A percentile compares a stretch with the other conserved stretches of the same genome.
Evolutionary conservation across 2,888 invertebrate species (phyloP).

Genomic region (Philopedon plagiatum): DNA sequence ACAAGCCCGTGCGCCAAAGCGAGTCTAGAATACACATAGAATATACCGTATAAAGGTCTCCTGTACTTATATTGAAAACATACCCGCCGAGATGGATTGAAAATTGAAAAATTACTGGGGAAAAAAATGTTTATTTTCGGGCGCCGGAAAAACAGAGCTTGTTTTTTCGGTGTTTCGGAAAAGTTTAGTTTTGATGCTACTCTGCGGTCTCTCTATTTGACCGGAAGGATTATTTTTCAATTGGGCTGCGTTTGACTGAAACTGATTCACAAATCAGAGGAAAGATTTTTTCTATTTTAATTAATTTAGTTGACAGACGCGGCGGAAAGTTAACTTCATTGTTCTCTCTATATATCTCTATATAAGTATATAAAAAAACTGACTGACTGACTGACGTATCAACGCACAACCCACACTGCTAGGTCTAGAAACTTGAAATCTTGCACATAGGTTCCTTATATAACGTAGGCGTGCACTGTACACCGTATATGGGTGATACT

Average conservation of each 20-base stretch:
- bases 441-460: too few relatives aligned
- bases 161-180: conserved; percentile 41
- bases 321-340: neutral
- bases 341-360: too few relatives aligned
- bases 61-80: conserved; percentile 54
- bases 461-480: too few relatives aligned
- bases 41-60: conserved; percentile 51
- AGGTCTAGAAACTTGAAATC: too few relatives aligned
- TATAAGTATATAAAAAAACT: too few relatives aligned
- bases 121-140: conserved; percentile 48
- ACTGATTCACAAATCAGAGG: conserved; percentile 38
- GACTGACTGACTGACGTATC: too few relatives aligned
- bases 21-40: conserved; percentile 54
- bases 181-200: conserved; percentile 37
- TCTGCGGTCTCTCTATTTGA: conserved; percentile 35
- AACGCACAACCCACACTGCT: too few relatives aligned
- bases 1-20: conserved; percentile 59
- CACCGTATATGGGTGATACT: too few relatives aligned
- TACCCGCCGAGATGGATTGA: conserved; percentile 54
- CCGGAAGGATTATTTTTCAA: conserved; percentile 13
- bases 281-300: conserved; percentile 18
- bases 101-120: conserved; percentile 55
- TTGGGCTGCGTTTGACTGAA: conserved; percentile 27
- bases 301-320: conserved; percentile 3
- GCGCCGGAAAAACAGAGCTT: conserved; percentile 27